Conservation (phyloP, 2,113 vertebrate species). For the Eclectus roratus region DNA sequence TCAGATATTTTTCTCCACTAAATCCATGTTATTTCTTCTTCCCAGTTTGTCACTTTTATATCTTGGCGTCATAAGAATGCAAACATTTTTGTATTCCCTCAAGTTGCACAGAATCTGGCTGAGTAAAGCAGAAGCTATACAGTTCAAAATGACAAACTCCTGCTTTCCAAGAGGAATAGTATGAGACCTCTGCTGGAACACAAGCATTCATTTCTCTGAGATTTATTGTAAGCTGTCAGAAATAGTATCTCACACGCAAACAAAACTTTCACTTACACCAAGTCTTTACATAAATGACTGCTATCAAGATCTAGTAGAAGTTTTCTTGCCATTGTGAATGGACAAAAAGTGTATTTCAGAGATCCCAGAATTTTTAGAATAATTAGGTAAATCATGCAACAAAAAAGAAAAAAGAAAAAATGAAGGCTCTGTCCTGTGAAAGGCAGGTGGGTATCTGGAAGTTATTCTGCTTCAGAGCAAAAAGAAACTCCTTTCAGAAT, state of each 20-base stretch:
- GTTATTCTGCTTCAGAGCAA: neutral
- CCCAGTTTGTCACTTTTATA: neutral
- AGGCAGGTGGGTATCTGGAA: neutral
- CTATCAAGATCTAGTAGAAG: neutral
- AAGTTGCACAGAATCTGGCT: neutral
- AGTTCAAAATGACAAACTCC: neutral
- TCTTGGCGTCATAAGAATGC: neutral
- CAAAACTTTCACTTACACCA: neutral
- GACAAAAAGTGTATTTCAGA: neutral
- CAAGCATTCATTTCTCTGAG: neutral
- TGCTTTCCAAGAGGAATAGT: neutral
- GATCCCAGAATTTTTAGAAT: neutral
- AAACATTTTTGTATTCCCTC: neutral
- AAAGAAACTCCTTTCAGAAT: neutral
- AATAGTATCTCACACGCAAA: neutral
- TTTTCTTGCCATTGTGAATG: neutral
- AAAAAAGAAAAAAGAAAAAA: too few relatives aligned
- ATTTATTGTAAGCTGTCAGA: neutral
- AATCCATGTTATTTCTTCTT: neutral
- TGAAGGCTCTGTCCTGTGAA: neutral
- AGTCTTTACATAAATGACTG: neutral
- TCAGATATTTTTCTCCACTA: neutral
- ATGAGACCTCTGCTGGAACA: neutral
- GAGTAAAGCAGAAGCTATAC: neutral
- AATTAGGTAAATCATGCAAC: neutral